Base-by-base conservation (phyloP, 2,888 invertebrate species). In the Spialia ferax region DNA sequence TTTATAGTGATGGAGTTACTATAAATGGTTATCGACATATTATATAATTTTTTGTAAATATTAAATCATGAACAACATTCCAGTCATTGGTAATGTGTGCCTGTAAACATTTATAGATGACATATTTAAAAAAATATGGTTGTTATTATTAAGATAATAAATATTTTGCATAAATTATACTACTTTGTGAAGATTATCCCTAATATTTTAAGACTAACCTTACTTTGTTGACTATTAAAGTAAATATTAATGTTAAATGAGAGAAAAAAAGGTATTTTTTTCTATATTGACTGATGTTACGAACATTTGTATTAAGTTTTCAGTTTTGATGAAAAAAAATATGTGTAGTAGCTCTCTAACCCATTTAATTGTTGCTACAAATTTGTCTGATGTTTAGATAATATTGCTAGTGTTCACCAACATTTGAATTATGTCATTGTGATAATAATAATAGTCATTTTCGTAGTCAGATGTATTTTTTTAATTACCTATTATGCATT, bases 261-360 rank as follows among this genome's bases (percentile, higher is more conserved):
- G 45, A 56, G 18, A 48, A 64, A 32, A 56, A 64, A 4, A 7
- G 10, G 63, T 74, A 79, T 75, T 80, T 79, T 79, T 77, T 79
- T 79, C 74, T 76, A 77, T 75, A 76, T 78, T 79, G 80, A 83
- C 81, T 84, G 82, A 81, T 76, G 72, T 75, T 77, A 73, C 64
- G 48, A 71, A 73, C 74, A 71, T 76, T 72, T 66, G 52, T 71
- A 57, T 61, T 75, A 71, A 70, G 75, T 75, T 71, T 74, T 75
- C 74, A 73, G 75, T 75, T 77, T 78, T 84, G 74, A 81, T 85
- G 83, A 29, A 18, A n/a, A 10, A 11, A n/a, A 15, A n/a, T 7
- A 54, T 15, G 15, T 65, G 29, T 78, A n/a, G 82, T 86, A 86
- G 91, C 90, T 90, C 89, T 91, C 90, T 90, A 87, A 80, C 75